Conservation (phyloP, 2,888 invertebrate species). For the Patella caerulea region DNA sequence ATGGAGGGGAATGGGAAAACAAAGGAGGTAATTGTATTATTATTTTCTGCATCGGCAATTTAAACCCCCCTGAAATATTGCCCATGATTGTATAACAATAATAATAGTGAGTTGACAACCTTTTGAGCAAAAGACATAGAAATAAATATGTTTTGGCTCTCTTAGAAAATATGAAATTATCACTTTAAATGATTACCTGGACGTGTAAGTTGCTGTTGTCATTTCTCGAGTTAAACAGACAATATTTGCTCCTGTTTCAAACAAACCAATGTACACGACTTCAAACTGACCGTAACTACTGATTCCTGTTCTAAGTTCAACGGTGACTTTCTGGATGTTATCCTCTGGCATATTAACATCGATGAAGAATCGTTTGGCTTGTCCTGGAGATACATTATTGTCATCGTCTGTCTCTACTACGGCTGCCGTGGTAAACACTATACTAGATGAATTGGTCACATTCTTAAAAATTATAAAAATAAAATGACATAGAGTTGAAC, state of each 20-base stretch:
- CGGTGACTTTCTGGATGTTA: slow-evolving; percentile 33
- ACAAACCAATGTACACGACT: slow-evolving; percentile 49
- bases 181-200: background rate
- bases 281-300: slow-evolving; percentile 45
- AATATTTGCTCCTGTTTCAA: slow-evolving; percentile 54
- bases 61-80: too few relatives aligned
- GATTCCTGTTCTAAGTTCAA: slow-evolving; percentile 44
- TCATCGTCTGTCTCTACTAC: slow-evolving; percentile 40
- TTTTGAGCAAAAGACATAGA: too few relatives aligned
- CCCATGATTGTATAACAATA: too few relatives aligned
- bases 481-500: too few relatives aligned
- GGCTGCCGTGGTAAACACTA: slow-evolving; percentile 35
- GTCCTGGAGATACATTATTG: slow-evolving; percentile 37
- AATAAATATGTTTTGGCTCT: too few relatives aligned
- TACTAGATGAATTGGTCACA: slow-evolving; percentile 29
- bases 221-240: slow-evolving; percentile 46
- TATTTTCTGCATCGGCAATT: too few relatives aligned
- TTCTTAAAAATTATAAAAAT: slow-evolving; percentile 24
- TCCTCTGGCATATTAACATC: slow-evolving; percentile 39
- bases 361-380: slow-evolving; percentile 44
- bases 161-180: too few relatives aligned
- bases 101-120: too few relatives aligned
- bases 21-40: too few relatives aligned
- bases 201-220: slow-evolving; percentile 13
- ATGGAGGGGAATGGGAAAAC: too few relatives aligned